Base-by-base conservation (phyloP, 2,888 invertebrate genomes). In the Eupithecia insigniata region DNA sequence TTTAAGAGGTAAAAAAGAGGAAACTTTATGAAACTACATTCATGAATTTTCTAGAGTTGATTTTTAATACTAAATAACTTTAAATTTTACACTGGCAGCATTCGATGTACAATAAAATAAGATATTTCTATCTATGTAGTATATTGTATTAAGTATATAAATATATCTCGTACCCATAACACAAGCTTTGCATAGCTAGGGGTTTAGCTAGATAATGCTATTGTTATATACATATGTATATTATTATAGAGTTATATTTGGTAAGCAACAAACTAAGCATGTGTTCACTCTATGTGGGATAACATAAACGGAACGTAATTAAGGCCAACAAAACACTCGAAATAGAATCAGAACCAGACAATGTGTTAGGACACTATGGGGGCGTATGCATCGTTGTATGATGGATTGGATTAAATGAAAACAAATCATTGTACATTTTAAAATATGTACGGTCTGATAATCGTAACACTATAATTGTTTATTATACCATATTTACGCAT, bases 311-410 rank as follows among this genome's bases (percentile, higher is more conserved):
- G 69, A 79, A 78, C 76, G 82, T 83, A 86, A 89, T 88, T 87
- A 87, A 85, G 87, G 87, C 79, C 87, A 87, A 72, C 76, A 65
- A 69, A 69, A 67, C 64, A 74, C 46, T 80, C 55, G 70, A 81
- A 82, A 85, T 82, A 83, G 77, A 82, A 78, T 58, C 43, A 51
- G 77, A 82, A 78, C 46, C 43, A 51, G 46, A 69, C 68, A 66
- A 71, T 61, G 58, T 26, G 65, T 36, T 69, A 67, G 43, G 26
- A 69, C 51, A 70, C 18, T 16, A 62, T 43, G 46, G 22, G 30
- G 36, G 14, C 64, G n/a, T 64, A 64, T 64, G 36, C 64, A 64
- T 8, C 36, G 30, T 62, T 62, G 14, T 22, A 64, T 22, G 12
- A 36, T 12, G 10, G 10, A 61, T 30, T 10, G 7, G 32, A 51